Base-by-base conservation (phyloP, 2,888 invertebrate genomes). In the Drosophila helvetica region DNA sequence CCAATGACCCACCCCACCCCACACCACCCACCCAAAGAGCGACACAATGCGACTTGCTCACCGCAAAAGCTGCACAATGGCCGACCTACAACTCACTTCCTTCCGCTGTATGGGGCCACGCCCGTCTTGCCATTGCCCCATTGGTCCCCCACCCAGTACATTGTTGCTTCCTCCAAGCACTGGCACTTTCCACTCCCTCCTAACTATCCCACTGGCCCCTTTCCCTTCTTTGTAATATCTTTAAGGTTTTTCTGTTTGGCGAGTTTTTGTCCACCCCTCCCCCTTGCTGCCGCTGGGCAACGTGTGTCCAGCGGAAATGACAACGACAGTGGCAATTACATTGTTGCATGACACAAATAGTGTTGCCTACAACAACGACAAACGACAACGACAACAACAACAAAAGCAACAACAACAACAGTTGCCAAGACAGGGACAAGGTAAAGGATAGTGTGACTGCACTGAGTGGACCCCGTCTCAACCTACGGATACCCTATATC, bases 321-420 rank as follows among this genome's bases (percentile, higher is more conserved):
- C 88, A 90, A 89, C 89, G 89, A 88, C 89, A 90, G 88, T 88
- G 87, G 89, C 91, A 90, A 90, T 90, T 90, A 90, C 90, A 90
- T 86, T 90, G 91, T 90, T 90, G 90, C 91, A 90, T 90, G 91
- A 89, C 90, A 90, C 88, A 88, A 90, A 90, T 82, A 87, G 88
- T 90, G 89, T 89, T 86, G 78, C 69, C 65, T 62, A 60, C 79
- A 71, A 64, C 83, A 78, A 67, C 67, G 67, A 43, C 22, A 15
- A 33, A 12, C 33, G 33, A 47, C 67, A 71, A 30, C 70, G 71
- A 53, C 47, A 64, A 42, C 61, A 77, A 74, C 70, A 67, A 68
- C 65, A 57, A 53, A n/a, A 73, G 51, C 47, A 64, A 42, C 61
- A 77, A 74, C 70, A 67, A 68, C 65, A 57, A 53, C 52, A 48